phyloP scores from a whole-genome alignment of 2,113 vertebrate genomes.

The Epinephelus cyanopodus region DNA sequence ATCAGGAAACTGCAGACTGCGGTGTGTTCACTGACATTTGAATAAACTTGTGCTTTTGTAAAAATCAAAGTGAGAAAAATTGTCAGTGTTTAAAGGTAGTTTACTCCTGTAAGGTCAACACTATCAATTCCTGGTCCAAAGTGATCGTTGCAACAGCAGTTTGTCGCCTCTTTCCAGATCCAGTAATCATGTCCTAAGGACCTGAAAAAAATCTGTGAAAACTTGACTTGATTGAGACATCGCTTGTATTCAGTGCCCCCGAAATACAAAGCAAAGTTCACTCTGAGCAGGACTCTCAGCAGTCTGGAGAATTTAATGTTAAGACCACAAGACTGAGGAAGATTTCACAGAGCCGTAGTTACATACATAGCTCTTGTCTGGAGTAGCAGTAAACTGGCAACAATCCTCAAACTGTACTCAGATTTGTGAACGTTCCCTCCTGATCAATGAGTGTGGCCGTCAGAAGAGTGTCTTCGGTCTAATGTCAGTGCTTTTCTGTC shows the following conservation, averaged over 20 bases:
- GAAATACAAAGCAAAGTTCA: no score
- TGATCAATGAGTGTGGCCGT: not conserved
- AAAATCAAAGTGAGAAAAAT: not conserved
- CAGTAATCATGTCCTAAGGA: not conserved
- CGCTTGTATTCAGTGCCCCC: no score
- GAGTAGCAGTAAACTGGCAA: not conserved
- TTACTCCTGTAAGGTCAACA: not conserved
- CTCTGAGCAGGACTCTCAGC: no score
- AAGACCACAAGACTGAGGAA: not conserved
- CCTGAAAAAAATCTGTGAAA: no score
- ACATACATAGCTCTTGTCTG: not conserved
- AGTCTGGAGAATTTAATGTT: no score
- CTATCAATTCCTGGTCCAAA: not conserved
- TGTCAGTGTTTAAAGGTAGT: not conserved
- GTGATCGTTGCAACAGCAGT: not conserved
- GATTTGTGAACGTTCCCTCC: not conserved
- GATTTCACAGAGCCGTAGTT: not conserved
- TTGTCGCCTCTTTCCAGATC: not conserved
- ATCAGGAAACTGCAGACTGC: not conserved
- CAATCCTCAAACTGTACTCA: not conserved
- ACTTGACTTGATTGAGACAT: no score
- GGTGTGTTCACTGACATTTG: not conserved
- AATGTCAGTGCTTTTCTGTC: slow-evolving; percentile 35
- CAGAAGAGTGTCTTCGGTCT: not conserved
- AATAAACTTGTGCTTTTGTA: not conserved